A percentile compares a stretch with the other conserved stretches of the same genome.
These are phyloP conservation scores for Pagetopsis macropterus DNA, from an alignment of 2,797 vertebrate species.

Conservation along the genomic window DNA sequence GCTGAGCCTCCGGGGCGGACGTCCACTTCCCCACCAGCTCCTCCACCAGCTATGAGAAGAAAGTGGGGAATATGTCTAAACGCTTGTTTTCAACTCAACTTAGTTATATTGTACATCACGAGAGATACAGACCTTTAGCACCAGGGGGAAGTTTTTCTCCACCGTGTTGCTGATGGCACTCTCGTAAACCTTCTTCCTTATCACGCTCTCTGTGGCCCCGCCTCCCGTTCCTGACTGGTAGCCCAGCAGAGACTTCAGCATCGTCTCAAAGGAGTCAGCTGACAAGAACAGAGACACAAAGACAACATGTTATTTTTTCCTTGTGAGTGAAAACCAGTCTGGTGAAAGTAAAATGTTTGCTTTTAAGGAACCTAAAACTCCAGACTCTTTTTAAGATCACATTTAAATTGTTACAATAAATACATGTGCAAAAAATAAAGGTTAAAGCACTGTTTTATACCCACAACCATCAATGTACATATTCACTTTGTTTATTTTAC, in stretches of 20 bases:
- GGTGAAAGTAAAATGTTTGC: too few relatives aligned
- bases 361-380: too few relatives aligned
- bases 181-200: constrained; percentile 91
- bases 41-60: constrained; percentile 86
- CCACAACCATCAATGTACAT: too few relatives aligned
- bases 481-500: too few relatives aligned
- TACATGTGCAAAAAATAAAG: too few relatives aligned
- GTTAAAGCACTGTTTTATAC: too few relatives aligned
- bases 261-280: constrained; percentile 97
- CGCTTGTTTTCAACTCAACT: neutral
- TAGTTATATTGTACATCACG: neutral
- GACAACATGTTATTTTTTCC: too few relatives aligned
- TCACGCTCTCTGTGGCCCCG: constrained; percentile 81
- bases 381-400: too few relatives aligned
- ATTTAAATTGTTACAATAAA: too few relatives aligned
- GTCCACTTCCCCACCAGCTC: constrained; percentile 92
- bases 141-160: constrained; percentile 87
- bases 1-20: constrained; percentile 89
- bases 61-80: neutral
- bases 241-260: constrained; percentile 94
- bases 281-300: neutral
- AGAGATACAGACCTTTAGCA: constrained; percentile 85
- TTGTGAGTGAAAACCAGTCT: too few relatives aligned
- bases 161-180: constrained; percentile 86
- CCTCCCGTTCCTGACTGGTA: constrained; percentile 87